These are phyloP conservation scores for Lepidochrysops patricia DNA, from an alignment of 2,888 invertebrate genomes.

Conservation along the genomic window DNA sequence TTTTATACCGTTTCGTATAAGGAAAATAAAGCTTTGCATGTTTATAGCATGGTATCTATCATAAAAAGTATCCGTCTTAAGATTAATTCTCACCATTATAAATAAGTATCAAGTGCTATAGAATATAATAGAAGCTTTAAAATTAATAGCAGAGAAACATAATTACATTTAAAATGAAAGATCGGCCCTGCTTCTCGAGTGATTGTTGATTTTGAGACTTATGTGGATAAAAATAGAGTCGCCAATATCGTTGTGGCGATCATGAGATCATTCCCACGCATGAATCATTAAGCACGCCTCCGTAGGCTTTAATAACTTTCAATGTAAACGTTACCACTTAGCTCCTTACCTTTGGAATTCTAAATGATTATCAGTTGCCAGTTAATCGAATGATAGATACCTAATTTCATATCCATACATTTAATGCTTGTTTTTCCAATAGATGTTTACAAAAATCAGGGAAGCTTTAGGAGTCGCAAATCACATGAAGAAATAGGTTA, in stretches of 20 bases:
- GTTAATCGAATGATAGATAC: not conserved
- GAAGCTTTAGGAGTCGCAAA: too few species aligned
- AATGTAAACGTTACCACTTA: conserved; percentile 10
- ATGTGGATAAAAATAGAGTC: not conserved
- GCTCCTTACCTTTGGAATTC: conserved; percentile 5
- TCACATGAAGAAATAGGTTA: not conserved
- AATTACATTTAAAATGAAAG: conserved; percentile 11
- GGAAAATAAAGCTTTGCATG: not conserved
- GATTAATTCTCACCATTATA: conserved; percentile 7
- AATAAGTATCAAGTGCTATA: not conserved
- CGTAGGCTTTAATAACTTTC: conserved; percentile 11
- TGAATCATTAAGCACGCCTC: conserved; percentile 22
- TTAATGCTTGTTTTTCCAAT: not conserved
- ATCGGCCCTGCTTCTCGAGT: not conserved
- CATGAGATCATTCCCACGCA: conserved; percentile 21
- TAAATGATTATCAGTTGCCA: conserved; percentile 1
- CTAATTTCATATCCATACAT: not conserved
- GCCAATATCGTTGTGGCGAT: not conserved
- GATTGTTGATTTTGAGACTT: conserved; percentile 1
- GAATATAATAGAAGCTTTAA: conserved; percentile 9
- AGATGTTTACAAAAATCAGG: too few species aligned
- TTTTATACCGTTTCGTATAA: not conserved
- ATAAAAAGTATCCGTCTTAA: too few species aligned
- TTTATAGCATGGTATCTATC: too few species aligned
- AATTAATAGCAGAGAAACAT: conserved; percentile 9